A percentile compares a stretch with the other conserved stretches of the same genome.
phyloP scores from a whole-genome alignment of 2,113 vertebrate species.

The Paralichthys olivaceus region DNA sequence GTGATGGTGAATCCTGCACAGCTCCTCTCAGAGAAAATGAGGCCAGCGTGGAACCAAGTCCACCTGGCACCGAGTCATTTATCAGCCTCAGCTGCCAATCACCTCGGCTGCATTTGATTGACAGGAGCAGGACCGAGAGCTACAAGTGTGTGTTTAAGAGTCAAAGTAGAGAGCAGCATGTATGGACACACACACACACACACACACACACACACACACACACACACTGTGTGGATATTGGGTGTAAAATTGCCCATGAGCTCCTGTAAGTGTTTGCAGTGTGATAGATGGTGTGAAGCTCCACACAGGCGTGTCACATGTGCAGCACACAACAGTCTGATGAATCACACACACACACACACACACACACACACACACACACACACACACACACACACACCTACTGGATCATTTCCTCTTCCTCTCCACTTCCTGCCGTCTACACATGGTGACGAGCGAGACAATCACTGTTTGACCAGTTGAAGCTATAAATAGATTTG shows the following conservation, averaged over 20 bases:
- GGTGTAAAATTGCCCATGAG: conserved; percentile 2
- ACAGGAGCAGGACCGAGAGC: conserved; percentile 16
- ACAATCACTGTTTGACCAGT: too few relatives aligned
- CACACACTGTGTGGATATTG: too few relatives aligned
- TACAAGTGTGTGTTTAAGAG: background rate
- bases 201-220: too few relatives aligned
- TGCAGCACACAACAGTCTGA: background rate
- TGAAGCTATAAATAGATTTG: too few relatives aligned
- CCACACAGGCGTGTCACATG: background rate
- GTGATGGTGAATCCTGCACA: too few relatives aligned
- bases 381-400: conserved; percentile 5
- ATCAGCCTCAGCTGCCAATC: conserved; percentile 33
- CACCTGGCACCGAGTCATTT: conserved; percentile 6
- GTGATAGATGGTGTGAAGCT: conserved; percentile 16
- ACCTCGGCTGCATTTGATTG: conserved; percentile 7
- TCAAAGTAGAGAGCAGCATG: background rate
- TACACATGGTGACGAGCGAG: too few relatives aligned
- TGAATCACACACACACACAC: background rate
- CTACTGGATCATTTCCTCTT: background rate
- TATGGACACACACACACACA: conserved; percentile 1
- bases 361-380: conserved; percentile 10
- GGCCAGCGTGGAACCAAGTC: conserved; percentile 14
- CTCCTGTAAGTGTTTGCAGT: background rate
- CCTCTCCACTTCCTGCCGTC: too few relatives aligned
- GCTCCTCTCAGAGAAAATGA: background rate